Percentiles rank a stretch among this genome's conserved stretches.
phyloP scores from a whole-genome alignment of 1,140 invertebrate species.

The Bombus haemorrhoidalis region DNA sequence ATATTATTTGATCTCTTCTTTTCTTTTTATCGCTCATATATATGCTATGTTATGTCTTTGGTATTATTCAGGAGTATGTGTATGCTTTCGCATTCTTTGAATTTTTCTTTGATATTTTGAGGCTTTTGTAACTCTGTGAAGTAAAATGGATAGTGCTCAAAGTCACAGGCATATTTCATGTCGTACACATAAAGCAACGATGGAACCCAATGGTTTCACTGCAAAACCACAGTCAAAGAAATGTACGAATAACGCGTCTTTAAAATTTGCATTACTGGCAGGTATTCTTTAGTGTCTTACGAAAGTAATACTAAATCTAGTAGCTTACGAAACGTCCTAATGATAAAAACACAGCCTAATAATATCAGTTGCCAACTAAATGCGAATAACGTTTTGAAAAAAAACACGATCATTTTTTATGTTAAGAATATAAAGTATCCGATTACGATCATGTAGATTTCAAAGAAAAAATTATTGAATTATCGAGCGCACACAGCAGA shows the following conservation, averaged over 20 bases:
- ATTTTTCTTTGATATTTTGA: background rate
- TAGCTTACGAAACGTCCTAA: too few relatives aligned
- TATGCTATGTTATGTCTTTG: background rate
- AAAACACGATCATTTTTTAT: background rate
- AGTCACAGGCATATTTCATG: background rate
- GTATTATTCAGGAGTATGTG: background rate
- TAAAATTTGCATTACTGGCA: background rate
- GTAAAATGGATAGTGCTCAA: background rate
- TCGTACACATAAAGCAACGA: background rate
- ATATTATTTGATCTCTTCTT: background rate
- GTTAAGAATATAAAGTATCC: background rate
- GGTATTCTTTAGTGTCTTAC: background rate
- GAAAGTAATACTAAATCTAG: background rate
- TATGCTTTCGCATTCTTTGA: background rate
- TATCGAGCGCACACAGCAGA: background rate
- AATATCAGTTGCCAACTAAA: background rate
- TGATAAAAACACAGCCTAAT: background rate
- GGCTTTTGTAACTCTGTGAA: background rate
- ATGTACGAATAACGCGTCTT: background rate
- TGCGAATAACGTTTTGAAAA: background rate
- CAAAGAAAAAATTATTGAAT: background rate
- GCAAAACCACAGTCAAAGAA: background rate
- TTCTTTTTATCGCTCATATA: background rate
- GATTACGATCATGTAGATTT: background rate
- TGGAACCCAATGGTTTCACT: background rate